These are phyloP conservation scores for Venturia canescens DNA, from an alignment of 1,140 invertebrate species.

Conservation along the genomic window DNA sequence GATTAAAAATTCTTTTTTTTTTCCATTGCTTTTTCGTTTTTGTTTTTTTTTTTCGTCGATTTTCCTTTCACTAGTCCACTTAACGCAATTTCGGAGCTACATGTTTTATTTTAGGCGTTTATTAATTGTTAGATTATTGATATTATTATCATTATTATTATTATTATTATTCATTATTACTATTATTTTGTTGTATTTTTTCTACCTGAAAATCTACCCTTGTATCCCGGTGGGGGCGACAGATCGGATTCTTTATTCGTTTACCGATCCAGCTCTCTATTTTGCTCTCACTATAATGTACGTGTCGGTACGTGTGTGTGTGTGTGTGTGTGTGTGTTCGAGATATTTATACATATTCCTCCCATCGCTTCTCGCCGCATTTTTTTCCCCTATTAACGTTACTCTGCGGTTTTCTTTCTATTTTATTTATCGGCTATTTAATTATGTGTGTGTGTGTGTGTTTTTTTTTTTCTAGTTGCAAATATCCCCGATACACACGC, in stretches of 20 bases:
- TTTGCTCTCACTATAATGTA: constrained; percentile 50
- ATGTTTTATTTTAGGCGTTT: background rate
- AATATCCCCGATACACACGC: constrained; percentile 4
- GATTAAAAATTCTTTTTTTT: constrained; percentile 11
- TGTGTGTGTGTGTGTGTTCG: constrained; percentile 46
- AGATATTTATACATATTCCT: constrained; percentile 41
- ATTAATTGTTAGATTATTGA: too few relatives aligned
- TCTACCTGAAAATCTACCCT: constrained; percentile 71
- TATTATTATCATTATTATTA: constrained; percentile 1
- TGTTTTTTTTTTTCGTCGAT: background rate
- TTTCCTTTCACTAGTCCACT: too few relatives aligned
- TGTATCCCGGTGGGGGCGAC: constrained; percentile 70
- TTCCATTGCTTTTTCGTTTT: background rate
- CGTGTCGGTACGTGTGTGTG: too few relatives aligned
- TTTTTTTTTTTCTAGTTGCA: background rate
- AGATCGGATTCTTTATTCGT: constrained; percentile 44
- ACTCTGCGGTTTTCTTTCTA: constrained; percentile 42
- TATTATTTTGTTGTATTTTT: background rate
- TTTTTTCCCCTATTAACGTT: constrained; percentile 2
- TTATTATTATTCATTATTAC: constrained; percentile 8
- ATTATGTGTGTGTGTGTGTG: too few relatives aligned
- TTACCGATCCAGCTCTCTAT: constrained; percentile 47
- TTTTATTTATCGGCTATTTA: constrained; percentile 43
- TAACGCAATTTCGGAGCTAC: background rate
- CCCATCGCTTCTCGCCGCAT: background rate